A percentile compares a stretch with the other conserved stretches of the same genome.
Evolutionary conservation across 2,797 vertebrate genomes (phyloP).

Genomic region (Gephyroberyx darwinii): DNA sequence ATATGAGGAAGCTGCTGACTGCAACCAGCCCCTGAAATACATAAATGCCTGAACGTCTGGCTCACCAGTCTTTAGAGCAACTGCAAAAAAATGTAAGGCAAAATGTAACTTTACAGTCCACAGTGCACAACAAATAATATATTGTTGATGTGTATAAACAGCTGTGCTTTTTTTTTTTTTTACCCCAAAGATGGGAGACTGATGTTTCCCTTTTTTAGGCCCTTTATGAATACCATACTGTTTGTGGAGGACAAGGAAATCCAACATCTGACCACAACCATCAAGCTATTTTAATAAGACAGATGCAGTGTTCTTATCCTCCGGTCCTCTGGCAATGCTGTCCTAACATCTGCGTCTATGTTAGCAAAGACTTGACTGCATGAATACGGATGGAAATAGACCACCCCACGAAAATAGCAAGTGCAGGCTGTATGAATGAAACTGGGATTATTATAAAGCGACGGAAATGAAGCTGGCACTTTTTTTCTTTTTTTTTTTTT

Average conservation of each 20-base stretch:
- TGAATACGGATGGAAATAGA: conserved; percentile 41
- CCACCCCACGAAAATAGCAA: conserved; percentile 3
- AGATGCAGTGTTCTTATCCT: conserved; percentile 39
- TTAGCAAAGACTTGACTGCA: conserved; percentile 28
- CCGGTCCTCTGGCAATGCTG: conserved; percentile 25
- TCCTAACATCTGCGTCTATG: conserved; percentile 54
- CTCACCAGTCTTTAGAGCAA: background rate
- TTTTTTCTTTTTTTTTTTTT: background rate
- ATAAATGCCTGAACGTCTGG: conserved; percentile 33
- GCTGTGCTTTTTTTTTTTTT: too few relatives aligned
- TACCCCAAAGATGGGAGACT: background rate
- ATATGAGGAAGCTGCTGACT: conserved; percentile 37
- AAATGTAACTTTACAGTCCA: background rate
- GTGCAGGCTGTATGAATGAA: conserved; percentile 4
- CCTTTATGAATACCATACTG: background rate
- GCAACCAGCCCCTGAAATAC: conserved; percentile 33
- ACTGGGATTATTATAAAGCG: background rate
- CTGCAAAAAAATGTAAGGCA: background rate
- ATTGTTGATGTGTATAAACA: background rate
- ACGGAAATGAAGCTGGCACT: background rate
- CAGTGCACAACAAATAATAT: background rate
- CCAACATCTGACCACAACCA: background rate
- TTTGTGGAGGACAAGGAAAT: background rate
- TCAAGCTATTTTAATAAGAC: conserved; percentile 32
- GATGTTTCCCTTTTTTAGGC: background rate